These are phyloP conservation scores for Hippolais icterina DNA, from an alignment of 2,113 vertebrate genomes.

Conservation along the genomic window DNA sequence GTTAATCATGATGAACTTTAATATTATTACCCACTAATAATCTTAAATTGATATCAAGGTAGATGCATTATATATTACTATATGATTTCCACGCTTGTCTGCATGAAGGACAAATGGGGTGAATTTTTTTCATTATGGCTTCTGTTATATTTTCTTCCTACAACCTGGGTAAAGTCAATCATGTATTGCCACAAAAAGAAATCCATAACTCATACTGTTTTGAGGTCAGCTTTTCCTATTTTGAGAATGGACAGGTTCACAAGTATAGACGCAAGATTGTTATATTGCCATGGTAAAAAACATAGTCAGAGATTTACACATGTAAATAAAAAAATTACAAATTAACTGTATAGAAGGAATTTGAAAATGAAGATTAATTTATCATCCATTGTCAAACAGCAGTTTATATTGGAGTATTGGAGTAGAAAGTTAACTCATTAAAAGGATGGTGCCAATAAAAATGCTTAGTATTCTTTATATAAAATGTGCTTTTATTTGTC, in stretches of 20 bases:
- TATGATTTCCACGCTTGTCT: neutral
- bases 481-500: slow-evolving; percentile 15
- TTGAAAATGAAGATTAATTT: slow-evolving; percentile 65
- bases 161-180: slow-evolving; percentile 31
- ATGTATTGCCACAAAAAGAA: slow-evolving; percentile 26
- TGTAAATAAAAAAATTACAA: slow-evolving; percentile 37
- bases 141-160: slow-evolving; percentile 8
- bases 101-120: slow-evolving; percentile 39
- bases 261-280: neutral
- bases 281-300: neutral
- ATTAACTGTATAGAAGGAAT: slow-evolving; percentile 53
- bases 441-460: slow-evolving; percentile 56
- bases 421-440: slow-evolving; percentile 47
- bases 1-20: slow-evolving; percentile 33
- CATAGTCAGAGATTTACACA: slow-evolving; percentile 18
- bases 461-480: slow-evolving; percentile 44
- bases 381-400: slow-evolving; percentile 51
- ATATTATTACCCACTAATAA: slow-evolving; percentile 45
- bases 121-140: slow-evolving; percentile 27
- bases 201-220: slow-evolving; percentile 20
- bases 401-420: slow-evolving; percentile 8
- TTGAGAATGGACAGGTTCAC: slow-evolving; percentile 40
- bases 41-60: slow-evolving; percentile 11
- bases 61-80: neutral
- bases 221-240: slow-evolving; percentile 51